A percentile compares a stretch with the other conserved stretches of the same genome.
Conservation (phyloP, 37 sponge, comb jelly and placozoan species). For the Dysidea cf. avara region DNA sequence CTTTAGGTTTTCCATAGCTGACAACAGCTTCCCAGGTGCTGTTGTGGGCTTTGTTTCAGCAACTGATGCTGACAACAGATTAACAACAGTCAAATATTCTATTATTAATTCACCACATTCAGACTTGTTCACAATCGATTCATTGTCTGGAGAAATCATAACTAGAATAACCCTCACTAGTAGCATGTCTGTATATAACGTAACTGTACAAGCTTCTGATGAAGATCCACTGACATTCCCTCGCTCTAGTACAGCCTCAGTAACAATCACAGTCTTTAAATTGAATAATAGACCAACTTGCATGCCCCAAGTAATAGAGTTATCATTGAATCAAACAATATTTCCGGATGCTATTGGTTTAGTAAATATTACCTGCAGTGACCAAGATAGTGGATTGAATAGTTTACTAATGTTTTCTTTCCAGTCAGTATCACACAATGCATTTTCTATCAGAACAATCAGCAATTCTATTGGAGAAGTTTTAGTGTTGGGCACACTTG, state of each 20-base stretch:
- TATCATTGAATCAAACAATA: slow-evolving; percentile 20
- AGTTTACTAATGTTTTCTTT: slow-evolving; percentile 30
- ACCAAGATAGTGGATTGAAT: slow-evolving; percentile 38
- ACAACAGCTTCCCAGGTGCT: too few relatives aligned
- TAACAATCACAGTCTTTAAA: slow-evolving; percentile 48
- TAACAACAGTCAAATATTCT: too few relatives aligned
- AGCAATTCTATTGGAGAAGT: neutral
- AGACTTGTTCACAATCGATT: slow-evolving; percentile 23
- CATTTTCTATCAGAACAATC: neutral
- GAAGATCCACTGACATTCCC: slow-evolving; percentile 34
- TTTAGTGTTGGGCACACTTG: too few relatives aligned
- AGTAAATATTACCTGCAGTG: slow-evolving; percentile 43
- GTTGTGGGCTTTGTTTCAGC: too few relatives aligned
- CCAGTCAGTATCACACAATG: slow-evolving; percentile 7
- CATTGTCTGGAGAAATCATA: slow-evolving; percentile 29
- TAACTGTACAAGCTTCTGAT: slow-evolving; percentile 58
- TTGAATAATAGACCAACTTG: slow-evolving; percentile 63
- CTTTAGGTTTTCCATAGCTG: too few relatives aligned
- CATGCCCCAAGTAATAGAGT: slow-evolving; percentile 28
- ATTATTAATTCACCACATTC: too few relatives aligned
- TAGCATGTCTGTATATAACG: slow-evolving; percentile 7
- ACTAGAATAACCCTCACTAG: slow-evolving; percentile 24
- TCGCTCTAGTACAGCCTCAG: slow-evolving; percentile 24
- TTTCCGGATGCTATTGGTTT: slow-evolving; percentile 1
- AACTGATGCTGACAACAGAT: too few relatives aligned